phyloP scores from a whole-genome alignment of 2,797 vertebrate species.

The Diplodus puntazzo region DNA sequence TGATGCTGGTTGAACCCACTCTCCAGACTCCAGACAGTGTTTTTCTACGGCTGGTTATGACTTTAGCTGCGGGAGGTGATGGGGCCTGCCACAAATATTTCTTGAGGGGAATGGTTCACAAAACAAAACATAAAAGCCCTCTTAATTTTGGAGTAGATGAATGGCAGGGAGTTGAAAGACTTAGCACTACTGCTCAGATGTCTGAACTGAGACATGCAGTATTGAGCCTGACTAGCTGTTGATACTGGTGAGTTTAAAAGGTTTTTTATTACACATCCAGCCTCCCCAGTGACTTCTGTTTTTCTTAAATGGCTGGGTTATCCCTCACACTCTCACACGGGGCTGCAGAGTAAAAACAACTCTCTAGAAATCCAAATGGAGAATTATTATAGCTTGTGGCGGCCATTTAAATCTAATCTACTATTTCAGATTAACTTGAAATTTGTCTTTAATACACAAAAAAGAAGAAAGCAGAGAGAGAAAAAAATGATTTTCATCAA shows the following conservation, averaged over 20 bases:
- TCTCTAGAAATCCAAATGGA: conserved; percentile 6
- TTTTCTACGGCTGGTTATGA: conserved; percentile 82
- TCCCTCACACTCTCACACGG: conserved; percentile 17
- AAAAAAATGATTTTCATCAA: conserved; percentile 17
- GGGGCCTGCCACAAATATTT: conserved; percentile 81
- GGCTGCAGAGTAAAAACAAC: conserved; percentile 21
- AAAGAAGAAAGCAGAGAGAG: background rate
- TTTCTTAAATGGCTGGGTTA: conserved; percentile 24
- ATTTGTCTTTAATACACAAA: conserved; percentile 5
- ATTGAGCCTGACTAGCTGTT: conserved; percentile 57
- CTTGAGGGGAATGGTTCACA: conserved; percentile 78
- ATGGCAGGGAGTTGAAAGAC: conserved; percentile 75
- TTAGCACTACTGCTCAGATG: conserved; percentile 60
- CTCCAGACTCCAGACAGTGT: conserved; percentile 83
- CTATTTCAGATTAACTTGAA: conserved; percentile 25
- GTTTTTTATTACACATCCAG: conserved; percentile 58
- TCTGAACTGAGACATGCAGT: conserved; percentile 43
- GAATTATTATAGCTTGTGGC: background rate
- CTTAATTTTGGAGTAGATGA: conserved; percentile 74
- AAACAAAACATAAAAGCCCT: conserved; percentile 82
- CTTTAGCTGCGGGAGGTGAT: conserved; percentile 80
- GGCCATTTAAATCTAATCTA: conserved; percentile 2
- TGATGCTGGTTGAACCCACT: conserved; percentile 80
- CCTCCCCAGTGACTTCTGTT: conserved; percentile 30
- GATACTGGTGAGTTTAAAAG: conserved; percentile 58